These are phyloP conservation scores for Anthopleura sola DNA, from an alignment of 64 coral and sea anemone genomes.

Conservation along the genomic window DNA sequence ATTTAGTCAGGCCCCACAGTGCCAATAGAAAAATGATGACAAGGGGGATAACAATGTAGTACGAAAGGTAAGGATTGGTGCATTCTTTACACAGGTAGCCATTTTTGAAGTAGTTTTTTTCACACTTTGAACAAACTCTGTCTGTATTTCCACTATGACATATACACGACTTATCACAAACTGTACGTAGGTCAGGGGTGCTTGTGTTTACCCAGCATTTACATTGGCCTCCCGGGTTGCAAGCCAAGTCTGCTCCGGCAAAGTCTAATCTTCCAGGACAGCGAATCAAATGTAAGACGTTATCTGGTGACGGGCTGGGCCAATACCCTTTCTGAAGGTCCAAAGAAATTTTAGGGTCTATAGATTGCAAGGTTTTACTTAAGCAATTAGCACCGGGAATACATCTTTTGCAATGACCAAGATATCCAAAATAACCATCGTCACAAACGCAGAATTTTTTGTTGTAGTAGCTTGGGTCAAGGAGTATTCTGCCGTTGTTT, in stretches of 20 bases:
- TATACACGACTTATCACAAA: slow-evolving; percentile 7
- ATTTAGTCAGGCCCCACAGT: neutral
- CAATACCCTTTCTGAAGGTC: neutral
- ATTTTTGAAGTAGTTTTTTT: neutral
- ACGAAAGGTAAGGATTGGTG: neutral
- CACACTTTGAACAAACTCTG: slow-evolving; percentile 21
- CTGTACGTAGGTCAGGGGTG: neutral
- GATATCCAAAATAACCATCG: neutral
- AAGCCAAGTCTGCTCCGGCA: neutral
- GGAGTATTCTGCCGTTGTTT: slow-evolving; percentile 4
- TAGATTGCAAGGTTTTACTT: neutral
- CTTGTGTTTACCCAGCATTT: slow-evolving; percentile 7
- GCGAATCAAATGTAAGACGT: neutral
- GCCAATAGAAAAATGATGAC: neutral
- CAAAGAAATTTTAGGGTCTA: neutral
- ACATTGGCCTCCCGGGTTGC: slow-evolving; percentile 5
- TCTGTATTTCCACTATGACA: slow-evolving; percentile 1
- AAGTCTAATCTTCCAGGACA: neutral
- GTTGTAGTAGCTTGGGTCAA: slow-evolving; percentile 27
- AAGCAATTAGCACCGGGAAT: neutral
- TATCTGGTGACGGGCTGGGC: slow-evolving; percentile 11
- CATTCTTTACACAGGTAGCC: slow-evolving; percentile 11
- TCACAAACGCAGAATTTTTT: slow-evolving; percentile 17
- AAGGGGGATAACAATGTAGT: neutral
- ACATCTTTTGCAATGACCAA: neutral